Percentiles rank a stretch among this genome's conserved stretches.
Evolutionary conservation across 2,888 invertebrate species (phyloP).

Genomic region (Rhogogaster chlorosoma): DNA sequence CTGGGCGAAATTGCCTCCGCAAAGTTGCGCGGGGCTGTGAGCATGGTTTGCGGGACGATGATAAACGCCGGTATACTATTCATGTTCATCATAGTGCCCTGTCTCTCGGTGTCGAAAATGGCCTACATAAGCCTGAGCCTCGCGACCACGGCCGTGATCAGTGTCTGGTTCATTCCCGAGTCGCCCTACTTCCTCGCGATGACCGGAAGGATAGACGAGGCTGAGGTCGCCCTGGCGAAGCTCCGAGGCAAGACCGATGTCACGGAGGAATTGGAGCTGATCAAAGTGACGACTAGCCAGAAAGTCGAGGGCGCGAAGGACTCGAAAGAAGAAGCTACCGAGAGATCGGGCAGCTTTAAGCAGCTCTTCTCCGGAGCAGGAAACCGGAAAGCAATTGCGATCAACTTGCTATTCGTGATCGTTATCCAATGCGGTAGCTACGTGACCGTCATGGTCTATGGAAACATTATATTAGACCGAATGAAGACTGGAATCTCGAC

Average conservation of each 20-base stretch:
- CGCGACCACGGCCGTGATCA: constrained; percentile 70
- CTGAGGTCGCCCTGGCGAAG: constrained; percentile 75
- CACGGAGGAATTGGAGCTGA: constrained; percentile 77
- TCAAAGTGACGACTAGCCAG: constrained; percentile 54
- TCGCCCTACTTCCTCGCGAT: constrained; percentile 77
- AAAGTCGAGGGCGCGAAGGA: not conserved
- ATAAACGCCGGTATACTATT: constrained; percentile 71
- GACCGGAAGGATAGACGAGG: constrained; percentile 71
- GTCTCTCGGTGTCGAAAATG: constrained; percentile 62
- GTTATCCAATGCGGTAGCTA: constrained; percentile 78
- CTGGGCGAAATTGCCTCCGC: constrained; percentile 65
- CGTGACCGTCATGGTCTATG: constrained; percentile 70
- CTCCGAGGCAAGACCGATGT: constrained; percentile 78
- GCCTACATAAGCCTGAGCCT: constrained; percentile 70
- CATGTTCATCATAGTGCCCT: constrained; percentile 66
- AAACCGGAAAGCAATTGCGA: constrained; percentile 75
- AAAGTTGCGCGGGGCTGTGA: constrained; percentile 80
- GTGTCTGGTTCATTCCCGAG: constrained; percentile 78
- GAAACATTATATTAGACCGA: constrained; percentile 76
- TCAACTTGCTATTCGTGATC: constrained; percentile 75
- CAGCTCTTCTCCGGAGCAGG: constrained; percentile 63
- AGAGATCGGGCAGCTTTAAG: constrained; percentile 52
- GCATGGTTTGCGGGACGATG: constrained; percentile 81
- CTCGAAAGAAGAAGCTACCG: not conserved
- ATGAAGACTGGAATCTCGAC: constrained; percentile 54